Percentiles rank a stretch among this genome's conserved stretches.
Conservation (phyloP, 2,797 vertebrate genomes). For the Myotis daubentonii region DNA sequence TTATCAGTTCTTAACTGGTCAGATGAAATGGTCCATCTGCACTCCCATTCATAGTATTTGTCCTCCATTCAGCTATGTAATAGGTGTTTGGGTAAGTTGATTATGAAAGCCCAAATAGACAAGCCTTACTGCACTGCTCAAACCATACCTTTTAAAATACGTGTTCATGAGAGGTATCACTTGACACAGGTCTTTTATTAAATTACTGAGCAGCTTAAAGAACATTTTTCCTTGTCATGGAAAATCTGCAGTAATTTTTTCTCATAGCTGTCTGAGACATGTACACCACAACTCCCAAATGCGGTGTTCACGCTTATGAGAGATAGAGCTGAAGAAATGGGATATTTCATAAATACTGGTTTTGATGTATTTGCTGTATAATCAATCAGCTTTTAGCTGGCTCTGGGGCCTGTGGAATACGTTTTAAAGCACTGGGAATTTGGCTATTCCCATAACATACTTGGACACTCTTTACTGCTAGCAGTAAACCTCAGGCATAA, state of each 20-base stretch:
- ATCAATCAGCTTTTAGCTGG: constrained; percentile 66
- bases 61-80: background rate
- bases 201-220: constrained; percentile 48
- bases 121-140: background rate
- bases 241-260: constrained; percentile 66
- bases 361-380: constrained; percentile 65
- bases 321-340: constrained; percentile 59
- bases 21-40: background rate
- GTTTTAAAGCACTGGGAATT: constrained; percentile 76
- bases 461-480: constrained; percentile 72
- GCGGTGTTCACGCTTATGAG: constrained; percentile 53
- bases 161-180: background rate
- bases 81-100: background rate
- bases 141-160: constrained; percentile 41
- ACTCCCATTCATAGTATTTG: background rate
- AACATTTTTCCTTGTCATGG: constrained; percentile 36
- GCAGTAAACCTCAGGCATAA: constrained; percentile 75
- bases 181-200: constrained; percentile 54
- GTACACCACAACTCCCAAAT: constrained; percentile 60
- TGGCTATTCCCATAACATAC: constrained; percentile 74
- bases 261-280: constrained; percentile 54
- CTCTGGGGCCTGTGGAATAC: constrained; percentile 56
- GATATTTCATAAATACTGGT: constrained; percentile 68
- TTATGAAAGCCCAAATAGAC: background rate
- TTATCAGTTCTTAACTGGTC: background rate